Percentiles rank a stretch among this genome's conserved stretches.
Evolutionary conservation across 1,140 invertebrate genomes (phyloP).

Genomic region (Phenacoccus solenopsis): DNA sequence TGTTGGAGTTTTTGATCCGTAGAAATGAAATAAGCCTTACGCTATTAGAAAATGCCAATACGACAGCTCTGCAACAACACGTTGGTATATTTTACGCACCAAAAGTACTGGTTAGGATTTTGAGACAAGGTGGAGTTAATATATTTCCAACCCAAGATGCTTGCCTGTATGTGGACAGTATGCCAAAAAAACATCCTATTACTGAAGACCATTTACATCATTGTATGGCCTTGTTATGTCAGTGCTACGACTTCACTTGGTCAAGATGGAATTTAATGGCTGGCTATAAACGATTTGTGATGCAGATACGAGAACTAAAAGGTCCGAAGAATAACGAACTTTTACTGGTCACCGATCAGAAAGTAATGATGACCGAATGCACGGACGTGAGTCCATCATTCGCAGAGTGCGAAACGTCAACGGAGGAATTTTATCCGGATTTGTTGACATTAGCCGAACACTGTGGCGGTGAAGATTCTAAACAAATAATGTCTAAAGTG

Average conservation of each 20-base stretch:
- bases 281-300: constrained; percentile 50
- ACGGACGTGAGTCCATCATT: constrained; percentile 56
- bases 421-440: background rate
- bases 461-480: background rate
- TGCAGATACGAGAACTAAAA: constrained; percentile 56
- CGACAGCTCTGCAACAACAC: constrained; percentile 39
- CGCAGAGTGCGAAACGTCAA: constrained; percentile 29
- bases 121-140: constrained; percentile 64
- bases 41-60: constrained; percentile 43
- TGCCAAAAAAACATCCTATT: constrained; percentile 55
- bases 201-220: constrained; percentile 67
- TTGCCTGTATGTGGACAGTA: constrained; percentile 60
- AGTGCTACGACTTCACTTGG: constrained; percentile 71
- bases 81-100: constrained; percentile 42
- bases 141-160: constrained; percentile 80
- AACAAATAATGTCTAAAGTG: background rate
- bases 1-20: constrained; percentile 50
- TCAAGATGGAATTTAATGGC: constrained; percentile 69
- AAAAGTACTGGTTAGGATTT: constrained; percentile 47
- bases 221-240: constrained; percentile 64
- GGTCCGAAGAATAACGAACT: constrained; percentile 38
- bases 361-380: constrained; percentile 47
- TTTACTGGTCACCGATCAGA: constrained; percentile 47
- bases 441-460: background rate
- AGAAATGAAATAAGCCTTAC: constrained; percentile 39